Evolutionary conservation across 2,888 invertebrate genomes (phyloP).

Genomic region (Drosophila kanekoi): DNA sequence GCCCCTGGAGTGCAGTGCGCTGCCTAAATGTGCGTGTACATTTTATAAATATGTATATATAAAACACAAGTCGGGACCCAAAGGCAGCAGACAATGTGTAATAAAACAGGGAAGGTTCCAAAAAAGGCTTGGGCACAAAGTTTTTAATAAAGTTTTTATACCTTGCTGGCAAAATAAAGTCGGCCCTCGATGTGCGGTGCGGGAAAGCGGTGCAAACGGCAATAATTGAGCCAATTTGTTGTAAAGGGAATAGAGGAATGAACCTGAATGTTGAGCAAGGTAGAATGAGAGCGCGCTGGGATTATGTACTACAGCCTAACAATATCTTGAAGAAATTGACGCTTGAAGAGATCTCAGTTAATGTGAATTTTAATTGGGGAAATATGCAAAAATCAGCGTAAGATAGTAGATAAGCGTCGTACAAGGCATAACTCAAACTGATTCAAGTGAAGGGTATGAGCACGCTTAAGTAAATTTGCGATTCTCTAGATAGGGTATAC

Average conservation of each 20-base stretch:
- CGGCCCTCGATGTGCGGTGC: conserved; percentile 6
- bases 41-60: conserved; percentile 58
- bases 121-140: conserved; percentile 74
- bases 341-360: conserved; percentile 6
- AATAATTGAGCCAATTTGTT: conserved; percentile 80
- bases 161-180: conserved; percentile 41
- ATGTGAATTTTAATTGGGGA: conserved; percentile 2
- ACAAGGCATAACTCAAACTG: not conserved
- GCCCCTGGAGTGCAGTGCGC: conserved; percentile 70
- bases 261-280: conserved; percentile 28
- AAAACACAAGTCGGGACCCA: conserved; percentile 24
- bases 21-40: conserved; percentile 70
- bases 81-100: conserved; percentile 47
- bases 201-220: conserved; percentile 40
- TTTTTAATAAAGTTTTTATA: conserved; percentile 81
- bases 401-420: not conserved
- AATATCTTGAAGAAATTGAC: conserved; percentile 4
- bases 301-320: not conserved
- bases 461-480: no score
- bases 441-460: not conserved
- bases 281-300: not conserved
- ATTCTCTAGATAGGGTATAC: no score
- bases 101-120: conserved; percentile 37
- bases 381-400: not conserved
- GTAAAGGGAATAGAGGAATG: conserved; percentile 53